These are phyloP conservation scores for Cathartes aura DNA, from an alignment of 2,113 vertebrate genomes.

Conservation along the genomic window DNA sequence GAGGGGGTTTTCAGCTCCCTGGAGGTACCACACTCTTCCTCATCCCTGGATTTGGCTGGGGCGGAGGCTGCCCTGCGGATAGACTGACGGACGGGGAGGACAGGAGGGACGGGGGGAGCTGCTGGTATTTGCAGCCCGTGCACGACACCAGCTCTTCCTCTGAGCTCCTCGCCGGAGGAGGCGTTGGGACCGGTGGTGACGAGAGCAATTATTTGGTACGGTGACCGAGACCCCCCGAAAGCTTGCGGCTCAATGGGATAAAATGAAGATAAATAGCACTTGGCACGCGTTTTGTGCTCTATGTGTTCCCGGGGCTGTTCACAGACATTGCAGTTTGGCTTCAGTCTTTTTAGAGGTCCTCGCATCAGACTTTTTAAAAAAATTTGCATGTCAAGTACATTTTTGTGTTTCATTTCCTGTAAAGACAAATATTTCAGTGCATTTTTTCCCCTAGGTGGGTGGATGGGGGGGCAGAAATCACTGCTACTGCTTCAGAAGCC, in stretches of 20 bases:
- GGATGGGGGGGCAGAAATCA: neutral
- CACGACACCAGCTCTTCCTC: neutral
- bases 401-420: neutral
- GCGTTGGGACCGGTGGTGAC: neutral
- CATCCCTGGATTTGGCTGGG: neutral
- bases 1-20: rapidly evolving
- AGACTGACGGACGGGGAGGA: neutral
- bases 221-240: neutral
- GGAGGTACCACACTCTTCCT: neutral
- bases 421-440: constrained; percentile 35
- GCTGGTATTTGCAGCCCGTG: neutral
- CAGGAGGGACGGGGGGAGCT: neutral
- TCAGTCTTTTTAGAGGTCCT: neutral
- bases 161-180: neutral
- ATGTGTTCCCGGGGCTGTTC: neutral
- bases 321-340: neutral
- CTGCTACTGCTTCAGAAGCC: neutral
- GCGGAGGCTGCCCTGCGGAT: neutral
- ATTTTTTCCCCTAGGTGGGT: constrained; percentile 1
- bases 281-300: neutral
- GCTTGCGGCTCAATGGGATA: rapidly evolving
- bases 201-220: rapidly evolving
- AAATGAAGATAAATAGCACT: neutral
- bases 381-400: neutral
- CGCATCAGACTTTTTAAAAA: neutral